phyloP scores from a whole-genome alignment of 2,888 invertebrate species.

The Saturnia japonica region DNA sequence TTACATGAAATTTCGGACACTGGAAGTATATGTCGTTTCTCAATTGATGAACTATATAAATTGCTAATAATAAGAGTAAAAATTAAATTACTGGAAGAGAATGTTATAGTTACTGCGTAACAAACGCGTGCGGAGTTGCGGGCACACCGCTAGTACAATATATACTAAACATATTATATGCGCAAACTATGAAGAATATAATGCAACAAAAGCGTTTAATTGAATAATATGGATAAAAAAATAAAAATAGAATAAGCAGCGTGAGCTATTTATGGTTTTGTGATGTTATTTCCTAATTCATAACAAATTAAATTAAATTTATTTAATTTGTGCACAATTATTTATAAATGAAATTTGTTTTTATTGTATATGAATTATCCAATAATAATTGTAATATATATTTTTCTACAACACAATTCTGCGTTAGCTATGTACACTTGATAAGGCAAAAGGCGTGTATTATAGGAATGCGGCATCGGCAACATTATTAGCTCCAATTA shows the following conservation, averaged over 20 bases:
- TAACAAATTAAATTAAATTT: no score
- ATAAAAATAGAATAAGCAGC: background rate
- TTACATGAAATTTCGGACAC: no score
- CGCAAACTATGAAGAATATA: background rate
- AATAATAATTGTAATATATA: background rate
- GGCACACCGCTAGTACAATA: no score
- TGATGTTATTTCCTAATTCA: background rate
- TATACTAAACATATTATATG: no score
- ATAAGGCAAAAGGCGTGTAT: slow-evolving; percentile 32
- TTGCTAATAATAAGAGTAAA: no score
- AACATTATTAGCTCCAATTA: slow-evolving; percentile 79
- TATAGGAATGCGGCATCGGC: slow-evolving; percentile 61
- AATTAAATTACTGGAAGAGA: no score
- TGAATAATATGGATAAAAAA: background rate
- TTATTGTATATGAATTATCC: background rate
- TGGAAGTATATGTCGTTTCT: no score
- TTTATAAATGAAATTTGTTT: background rate
- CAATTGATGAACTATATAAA: no score
- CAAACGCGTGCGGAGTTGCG: no score
- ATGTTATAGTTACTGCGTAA: no score
- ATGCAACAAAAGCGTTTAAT: background rate
- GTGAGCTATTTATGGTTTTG: no score
- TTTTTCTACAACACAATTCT: background rate
- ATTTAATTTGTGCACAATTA: background rate
- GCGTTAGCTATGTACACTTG: background rate